Percentiles rank a stretch among this genome's conserved stretches.
Evolutionary conservation across 2,797 vertebrate species (phyloP).

Genomic region (Macroramphosus scolopax): DNA sequence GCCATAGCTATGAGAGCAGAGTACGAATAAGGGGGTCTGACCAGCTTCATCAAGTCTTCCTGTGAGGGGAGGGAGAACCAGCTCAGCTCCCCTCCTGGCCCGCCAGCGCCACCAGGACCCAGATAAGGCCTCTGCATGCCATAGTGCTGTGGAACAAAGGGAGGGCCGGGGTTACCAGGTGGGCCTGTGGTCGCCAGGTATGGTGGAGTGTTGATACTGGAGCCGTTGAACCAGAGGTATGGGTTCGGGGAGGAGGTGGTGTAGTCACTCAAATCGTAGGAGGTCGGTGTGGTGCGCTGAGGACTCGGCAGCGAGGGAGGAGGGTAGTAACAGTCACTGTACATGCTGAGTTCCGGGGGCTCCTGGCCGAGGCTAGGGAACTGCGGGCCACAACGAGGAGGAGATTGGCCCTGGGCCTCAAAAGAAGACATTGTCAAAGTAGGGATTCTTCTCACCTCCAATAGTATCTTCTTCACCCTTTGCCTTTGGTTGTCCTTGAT

Average conservation of each 20-base stretch:
- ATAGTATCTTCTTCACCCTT: constrained; percentile 19
- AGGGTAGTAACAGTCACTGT: constrained; percentile 94
- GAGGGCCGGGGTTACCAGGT: constrained; percentile 75
- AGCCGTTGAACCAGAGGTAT: constrained; percentile 85
- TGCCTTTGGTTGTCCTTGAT: constrained; percentile 20
- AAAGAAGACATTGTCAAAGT: constrained; percentile 87
- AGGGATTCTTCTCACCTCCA: constrained; percentile 41
- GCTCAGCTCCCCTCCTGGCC: constrained; percentile 84
- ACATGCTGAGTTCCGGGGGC: constrained; percentile 93
- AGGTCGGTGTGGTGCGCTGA: constrained; percentile 83
- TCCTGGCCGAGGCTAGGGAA: constrained; percentile 95
- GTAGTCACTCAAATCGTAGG: constrained; percentile 90
- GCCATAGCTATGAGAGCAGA: constrained; percentile 99
- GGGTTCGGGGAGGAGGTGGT: constrained; percentile 84
- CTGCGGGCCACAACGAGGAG: constrained; percentile 92
- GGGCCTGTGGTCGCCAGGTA: constrained; percentile 72
- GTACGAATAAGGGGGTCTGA: constrained; percentile 96
- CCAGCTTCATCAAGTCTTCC: constrained; percentile 97
- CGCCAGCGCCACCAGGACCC: constrained; percentile 77
- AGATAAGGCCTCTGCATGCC: constrained; percentile 92
- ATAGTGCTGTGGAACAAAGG: constrained; percentile 92
- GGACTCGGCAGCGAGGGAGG: constrained; percentile 91
- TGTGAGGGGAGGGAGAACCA: constrained; percentile 97
- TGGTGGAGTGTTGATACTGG: constrained; percentile 75
- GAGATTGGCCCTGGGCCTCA: constrained; percentile 86